Percentiles rank a stretch among this genome's conserved stretches.
Evolutionary conservation across 2,797 vertebrate genomes (phyloP).

Genomic region (Tapirus indicus): DNA sequence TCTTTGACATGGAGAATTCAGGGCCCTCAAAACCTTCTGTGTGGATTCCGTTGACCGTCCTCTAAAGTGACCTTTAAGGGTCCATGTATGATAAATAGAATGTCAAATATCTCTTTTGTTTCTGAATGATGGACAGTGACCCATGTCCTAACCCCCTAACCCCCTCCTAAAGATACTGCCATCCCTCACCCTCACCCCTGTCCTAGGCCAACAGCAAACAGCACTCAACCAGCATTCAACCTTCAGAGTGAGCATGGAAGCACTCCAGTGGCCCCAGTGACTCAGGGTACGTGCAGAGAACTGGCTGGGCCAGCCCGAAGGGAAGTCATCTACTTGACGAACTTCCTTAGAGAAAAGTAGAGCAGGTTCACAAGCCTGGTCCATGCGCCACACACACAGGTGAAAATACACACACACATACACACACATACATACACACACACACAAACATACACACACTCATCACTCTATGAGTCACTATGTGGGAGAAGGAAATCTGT

Average conservation of each 20-base stretch:
- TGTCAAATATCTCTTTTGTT: neutral
- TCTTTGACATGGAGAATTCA: neutral
- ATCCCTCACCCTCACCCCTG: neutral
- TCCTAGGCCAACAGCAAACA: neutral
- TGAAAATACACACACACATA: neutral
- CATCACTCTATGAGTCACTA: neutral
- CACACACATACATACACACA: neutral
- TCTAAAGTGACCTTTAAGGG: neutral
- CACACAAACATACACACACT: neutral
- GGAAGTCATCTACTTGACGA: no score
- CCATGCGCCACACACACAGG: neutral
- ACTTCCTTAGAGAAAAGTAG: neutral
- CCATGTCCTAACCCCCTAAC: no score
- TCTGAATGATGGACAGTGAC: neutral
- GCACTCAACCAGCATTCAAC: neutral
- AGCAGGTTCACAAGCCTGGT: neutral
- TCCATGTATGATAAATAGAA: neutral
- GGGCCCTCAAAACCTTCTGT: neutral
- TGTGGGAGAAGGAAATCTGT: neutral
- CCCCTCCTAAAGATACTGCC: neutral
- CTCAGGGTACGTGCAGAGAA: neutral
- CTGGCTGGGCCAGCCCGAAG: neutral
- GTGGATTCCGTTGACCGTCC: neutral
- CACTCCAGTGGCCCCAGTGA: no score
- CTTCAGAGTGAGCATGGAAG: neutral